phyloP scores from a whole-genome alignment of 2,888 invertebrate species.

The Coenonympha arcania region DNA sequence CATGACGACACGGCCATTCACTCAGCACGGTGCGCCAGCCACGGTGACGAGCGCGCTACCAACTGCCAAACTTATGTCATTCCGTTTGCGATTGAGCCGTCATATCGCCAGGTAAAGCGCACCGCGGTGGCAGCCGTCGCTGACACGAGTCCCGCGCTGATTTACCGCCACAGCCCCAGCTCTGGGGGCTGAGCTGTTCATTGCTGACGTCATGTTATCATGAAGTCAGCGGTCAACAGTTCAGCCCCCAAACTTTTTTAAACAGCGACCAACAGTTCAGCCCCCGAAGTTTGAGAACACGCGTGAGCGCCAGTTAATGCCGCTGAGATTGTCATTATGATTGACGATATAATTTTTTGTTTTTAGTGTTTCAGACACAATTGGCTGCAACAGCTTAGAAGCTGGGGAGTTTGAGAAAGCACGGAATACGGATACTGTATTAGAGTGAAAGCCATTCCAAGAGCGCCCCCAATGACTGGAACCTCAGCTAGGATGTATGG shows the following conservation, averaged over 20 bases:
- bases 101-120: slow-evolving; percentile 46
- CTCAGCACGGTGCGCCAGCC: slow-evolving; percentile 56
- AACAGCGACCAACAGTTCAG: too few relatives aligned
- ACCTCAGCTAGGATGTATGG: too few relatives aligned
- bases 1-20: slow-evolving; percentile 68
- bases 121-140: slow-evolving; percentile 21
- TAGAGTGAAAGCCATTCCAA: too few relatives aligned
- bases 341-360: too few relatives aligned
- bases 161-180: slow-evolving; percentile 7
- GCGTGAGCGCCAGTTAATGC: not conserved
- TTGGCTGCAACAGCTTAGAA: too few relatives aligned
- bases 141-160: slow-evolving; percentile 20
- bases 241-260: too few relatives aligned
- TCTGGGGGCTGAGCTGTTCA: not conserved
- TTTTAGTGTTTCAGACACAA: too few relatives aligned
- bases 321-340: too few relatives aligned
- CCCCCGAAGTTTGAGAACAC: not conserved
- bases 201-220: slow-evolving; percentile 4
- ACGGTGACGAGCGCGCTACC: slow-evolving; percentile 45
- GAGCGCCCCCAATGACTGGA: too few relatives aligned
- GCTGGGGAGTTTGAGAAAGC: too few relatives aligned
- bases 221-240: too few relatives aligned
- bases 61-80: slow-evolving; percentile 73
- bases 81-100: slow-evolving; percentile 57
- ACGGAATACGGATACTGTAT: not conserved